These are phyloP conservation scores for Antennarius maculatus DNA, from an alignment of 2,797 vertebrate genomes.

Conservation along the genomic window DNA sequence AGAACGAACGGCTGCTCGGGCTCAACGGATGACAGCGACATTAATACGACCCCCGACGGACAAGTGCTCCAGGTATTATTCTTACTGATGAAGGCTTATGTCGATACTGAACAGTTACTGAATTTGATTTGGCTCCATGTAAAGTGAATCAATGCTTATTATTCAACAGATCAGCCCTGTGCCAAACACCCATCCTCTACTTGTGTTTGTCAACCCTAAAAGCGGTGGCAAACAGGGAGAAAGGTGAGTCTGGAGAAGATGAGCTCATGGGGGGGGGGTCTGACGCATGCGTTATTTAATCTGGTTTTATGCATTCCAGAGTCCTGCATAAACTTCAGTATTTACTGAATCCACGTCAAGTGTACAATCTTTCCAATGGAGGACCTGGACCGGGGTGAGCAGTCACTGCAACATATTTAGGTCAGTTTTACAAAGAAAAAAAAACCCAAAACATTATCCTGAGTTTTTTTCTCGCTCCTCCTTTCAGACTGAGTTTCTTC, in stretches of 20 bases:
- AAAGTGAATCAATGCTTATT: not conserved
- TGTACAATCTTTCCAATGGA: slow-evolving; percentile 88
- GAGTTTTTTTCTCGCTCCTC: slow-evolving; percentile 5
- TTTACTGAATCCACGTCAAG: slow-evolving; percentile 93
- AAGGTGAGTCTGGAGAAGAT: slow-evolving; percentile 78
- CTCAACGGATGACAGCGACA: slow-evolving; percentile 76
- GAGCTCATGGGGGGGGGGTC: not conserved
- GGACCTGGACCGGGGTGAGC: slow-evolving; percentile 89
- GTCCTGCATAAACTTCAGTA: slow-evolving; percentile 93
- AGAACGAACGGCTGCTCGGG: slow-evolving; percentile 78
- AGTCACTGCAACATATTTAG: no score
- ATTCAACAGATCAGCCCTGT: slow-evolving; percentile 84
- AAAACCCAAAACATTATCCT: not conserved
- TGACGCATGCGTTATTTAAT: not conserved
- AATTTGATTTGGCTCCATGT: not conserved
- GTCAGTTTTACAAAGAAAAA: no score
- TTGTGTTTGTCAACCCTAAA: slow-evolving; percentile 95
- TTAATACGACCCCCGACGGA: slow-evolving; percentile 86
- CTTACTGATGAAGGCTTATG: not conserved
- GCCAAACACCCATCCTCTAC: slow-evolving; percentile 89
- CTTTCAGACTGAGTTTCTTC: slow-evolving; percentile 89
- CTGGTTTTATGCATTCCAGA: slow-evolving; percentile 74
- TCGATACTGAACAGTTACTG: not conserved
- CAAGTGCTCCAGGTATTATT: slow-evolving; percentile 87
- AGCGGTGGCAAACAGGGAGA: slow-evolving; percentile 95